Base-by-base conservation (phyloP, 2,113 vertebrate species). In the Xenus cinereus region DNA sequence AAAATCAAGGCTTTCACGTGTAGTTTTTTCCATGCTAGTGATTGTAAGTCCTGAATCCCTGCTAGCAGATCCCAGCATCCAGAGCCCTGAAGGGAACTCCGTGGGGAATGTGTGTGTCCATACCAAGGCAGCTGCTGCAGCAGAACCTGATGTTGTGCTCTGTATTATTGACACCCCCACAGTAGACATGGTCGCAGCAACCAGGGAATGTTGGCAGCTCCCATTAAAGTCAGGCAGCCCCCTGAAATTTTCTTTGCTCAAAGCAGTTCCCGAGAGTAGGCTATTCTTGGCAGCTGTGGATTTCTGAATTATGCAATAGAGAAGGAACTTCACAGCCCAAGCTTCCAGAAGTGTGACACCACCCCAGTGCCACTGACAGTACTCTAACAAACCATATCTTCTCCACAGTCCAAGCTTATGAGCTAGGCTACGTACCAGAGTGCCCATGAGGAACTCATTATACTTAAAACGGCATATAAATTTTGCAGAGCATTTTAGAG, bases 101-200 rank as follows among this genome's bases (percentile, higher is more conserved):
- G 12, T 10, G 21, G 15, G 50, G 24, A 71, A 78, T 5, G 2
- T 0, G 0, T 27, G 30, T 1, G 0, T 67, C 45, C 53, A 10
- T 64, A 37, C 60, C 60, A 46, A 24, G 2, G 1, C 35, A 77
- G 33, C 23, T 87, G 41, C 53, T 82, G n/a, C 48, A 62, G 59
- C 50, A 92, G 74, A 37, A 90, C 17, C 43, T 80, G 35, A 76
- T 45, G 48, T 24, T 74, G 41, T 60, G 68, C n/a, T 85, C 30
- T 14, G 9, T 54, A 46, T n/a, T 76, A 41, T 14, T 59, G 41
- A 73, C 41, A 43, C 13, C 22, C n/a, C 33, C 23, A 28, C 23
- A 23, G 41, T 15, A 76, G 53, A 71, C 32, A 32, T 26, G 30
- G 48, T 59, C 30, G 37, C 64, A 67, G 56, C 35, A 91, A 60